These are phyloP conservation scores for Lasiurus cinereus DNA, from an alignment of 2,113 vertebrate genomes.

Conservation along the genomic window DNA sequence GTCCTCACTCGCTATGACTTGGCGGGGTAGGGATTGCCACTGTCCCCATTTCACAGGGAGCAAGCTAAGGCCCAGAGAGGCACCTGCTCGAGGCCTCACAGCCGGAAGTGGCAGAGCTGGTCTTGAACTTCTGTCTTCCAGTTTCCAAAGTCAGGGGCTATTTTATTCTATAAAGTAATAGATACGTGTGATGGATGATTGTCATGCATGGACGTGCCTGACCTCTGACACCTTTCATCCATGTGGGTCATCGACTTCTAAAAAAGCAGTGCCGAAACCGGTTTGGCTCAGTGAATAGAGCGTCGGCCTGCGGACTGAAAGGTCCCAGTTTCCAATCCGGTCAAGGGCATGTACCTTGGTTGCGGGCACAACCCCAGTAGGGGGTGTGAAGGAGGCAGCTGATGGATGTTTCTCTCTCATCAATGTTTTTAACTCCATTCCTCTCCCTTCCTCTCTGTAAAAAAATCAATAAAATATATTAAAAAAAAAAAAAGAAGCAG, in stretches of 20 bases:
- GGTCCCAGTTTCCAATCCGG: no score
- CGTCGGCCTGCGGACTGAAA: no score
- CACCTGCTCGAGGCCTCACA: not conserved
- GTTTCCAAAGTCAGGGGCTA: not conserved
- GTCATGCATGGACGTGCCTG: no score
- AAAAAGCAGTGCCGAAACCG: not conserved
- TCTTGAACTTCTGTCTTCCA: constrained; percentile 48
- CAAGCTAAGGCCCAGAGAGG: not conserved
- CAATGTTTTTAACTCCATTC: no score
- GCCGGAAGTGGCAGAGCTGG: constrained; percentile 9
- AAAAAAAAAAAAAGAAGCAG: not conserved
- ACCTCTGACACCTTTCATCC: not conserved
- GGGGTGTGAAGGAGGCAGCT: no score
- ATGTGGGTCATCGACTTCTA: not conserved
- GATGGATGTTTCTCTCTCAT: no score
- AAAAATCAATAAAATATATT: no score
- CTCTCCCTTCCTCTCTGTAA: no score
- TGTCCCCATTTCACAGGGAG: not conserved
- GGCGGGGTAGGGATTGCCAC: not conserved
- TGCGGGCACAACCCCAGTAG: no score
- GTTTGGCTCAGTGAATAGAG: no score
- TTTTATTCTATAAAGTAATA: constrained; percentile 55
- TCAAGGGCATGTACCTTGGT: no score
- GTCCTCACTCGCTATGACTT: not conserved
- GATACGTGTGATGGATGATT: not conserved